Percentiles rank a stretch among this genome's conserved stretches.
phyloP scores from a whole-genome alignment of 2,888 invertebrate genomes.

The Lycocerus yunnanus region DNA sequence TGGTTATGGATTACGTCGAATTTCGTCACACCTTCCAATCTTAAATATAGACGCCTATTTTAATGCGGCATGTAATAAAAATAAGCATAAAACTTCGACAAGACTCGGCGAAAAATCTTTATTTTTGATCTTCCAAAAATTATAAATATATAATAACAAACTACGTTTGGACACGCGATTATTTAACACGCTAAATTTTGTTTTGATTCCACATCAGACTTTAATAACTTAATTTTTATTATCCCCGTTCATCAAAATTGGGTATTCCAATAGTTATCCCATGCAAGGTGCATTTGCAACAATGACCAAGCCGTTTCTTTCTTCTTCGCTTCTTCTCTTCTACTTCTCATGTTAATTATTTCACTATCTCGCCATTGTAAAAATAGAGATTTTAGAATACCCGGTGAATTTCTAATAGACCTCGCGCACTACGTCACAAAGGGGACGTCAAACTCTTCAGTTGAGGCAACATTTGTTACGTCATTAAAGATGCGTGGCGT shows the following conservation, averaged over 20 bases:
- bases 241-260: background rate
- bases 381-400: background rate
- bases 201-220: background rate
- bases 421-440: background rate
- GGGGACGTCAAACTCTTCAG: background rate
- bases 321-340: too few relatives aligned
- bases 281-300: too few relatives aligned
- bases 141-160: background rate
- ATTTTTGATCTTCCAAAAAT: background rate
- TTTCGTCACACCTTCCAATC: slow-evolving; percentile 21
- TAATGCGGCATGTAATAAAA: background rate
- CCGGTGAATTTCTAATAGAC: too few relatives aligned
- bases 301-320: too few relatives aligned
- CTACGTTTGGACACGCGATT: background rate
- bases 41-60: slow-evolving; percentile 7
- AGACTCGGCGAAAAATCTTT: background rate
- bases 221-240: background rate
- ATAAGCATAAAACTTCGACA: background rate
- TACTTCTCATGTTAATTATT: background rate
- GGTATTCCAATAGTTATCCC: background rate
- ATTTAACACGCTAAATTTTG: background rate
- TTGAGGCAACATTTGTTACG: background rate
- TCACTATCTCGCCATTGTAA: background rate
- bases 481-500: background rate
- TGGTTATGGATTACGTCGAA: slow-evolving; percentile 16